Evolutionary conservation across 2,888 invertebrate genomes (phyloP), one percentile per base, ranked within the genome.

Genomic region (Panopea generosa): DNA sequence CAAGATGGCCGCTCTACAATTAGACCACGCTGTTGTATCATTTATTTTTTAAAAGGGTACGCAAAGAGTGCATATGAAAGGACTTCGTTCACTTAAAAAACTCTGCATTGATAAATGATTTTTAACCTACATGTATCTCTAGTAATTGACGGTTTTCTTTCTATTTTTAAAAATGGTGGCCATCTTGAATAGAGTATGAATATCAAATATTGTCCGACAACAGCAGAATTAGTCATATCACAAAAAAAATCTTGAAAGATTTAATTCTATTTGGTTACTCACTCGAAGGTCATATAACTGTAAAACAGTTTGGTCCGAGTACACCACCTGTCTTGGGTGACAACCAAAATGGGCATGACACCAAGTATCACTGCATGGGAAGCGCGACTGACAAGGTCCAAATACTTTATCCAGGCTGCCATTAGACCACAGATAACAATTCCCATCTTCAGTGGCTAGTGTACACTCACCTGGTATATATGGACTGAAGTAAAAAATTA

Each of bases 281-380:
- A 87, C 88, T 75, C 89, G 85, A 11, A 84, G 61, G 69, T 90
- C 89, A 80, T 77, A 77, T 52, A 86, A 49, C 55, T 85, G 74
- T 26, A 87, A 81, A 7, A 71, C 71, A 18, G 86, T 82, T 40
- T 66, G 73, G 60, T 89, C 84, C 52, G 87, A 77, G 27, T 83
- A 52, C 0, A 86, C 53, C 33, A 87, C 14, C 16, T 86, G 83
- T 38, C 87, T 77, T 18, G 89, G 89, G 56, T 87, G 87, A 22
- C 84, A 74, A 7, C 84, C 87, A 82, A 79, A 89, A 40, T 86
- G 80, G 27, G 77, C 72, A 20, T 82, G 77, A 22, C 83, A 53
- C 89, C 88, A 89, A 9, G 62, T 53, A 22, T 83, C 80, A 1
- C 11, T n/a, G 40, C 82, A 82, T 7, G 45, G 43, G 57, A 86